Evolutionary conservation across 2,797 vertebrate genomes (phyloP).

Genomic region (Notamacropus eugenii): DNA sequence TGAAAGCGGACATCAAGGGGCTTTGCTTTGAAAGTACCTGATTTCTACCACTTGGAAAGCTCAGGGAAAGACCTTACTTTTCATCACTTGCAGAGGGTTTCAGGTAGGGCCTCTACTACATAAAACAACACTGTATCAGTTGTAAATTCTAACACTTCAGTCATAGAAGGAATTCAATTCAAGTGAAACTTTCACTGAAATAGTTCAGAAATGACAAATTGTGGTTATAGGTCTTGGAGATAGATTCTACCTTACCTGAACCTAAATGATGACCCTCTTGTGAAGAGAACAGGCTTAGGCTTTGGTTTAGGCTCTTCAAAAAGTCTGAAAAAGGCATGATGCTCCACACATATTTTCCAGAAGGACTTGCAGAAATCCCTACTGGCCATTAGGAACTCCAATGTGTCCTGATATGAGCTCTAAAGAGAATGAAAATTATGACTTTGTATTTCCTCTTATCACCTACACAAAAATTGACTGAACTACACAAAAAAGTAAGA

Average conservation of each 20-base stretch:
- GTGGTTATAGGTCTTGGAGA: fast-evolving
- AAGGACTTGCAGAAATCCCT: constrained; percentile 98
- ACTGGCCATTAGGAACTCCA: constrained; percentile 97
- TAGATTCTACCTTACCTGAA: constrained; percentile 90
- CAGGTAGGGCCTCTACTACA: no score
- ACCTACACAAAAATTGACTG: neutral
- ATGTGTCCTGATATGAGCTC: constrained; percentile 95
- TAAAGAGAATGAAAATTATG: constrained; percentile 77
- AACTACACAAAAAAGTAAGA: neutral
- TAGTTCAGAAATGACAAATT: fast-evolving
- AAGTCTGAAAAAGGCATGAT: constrained; percentile 98
- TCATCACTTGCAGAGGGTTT: fast-evolving
- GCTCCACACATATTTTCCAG: constrained; percentile 99
- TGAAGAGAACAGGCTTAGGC: constrained; percentile 96
- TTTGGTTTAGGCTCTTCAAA: constrained; percentile 98
- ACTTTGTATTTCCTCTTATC: neutral
- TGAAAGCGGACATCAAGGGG: neutral
- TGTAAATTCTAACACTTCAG: neutral
- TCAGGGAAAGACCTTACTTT: neutral
- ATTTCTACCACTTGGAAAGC: neutral
- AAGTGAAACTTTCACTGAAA: neutral
- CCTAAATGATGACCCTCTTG: constrained; percentile 97
- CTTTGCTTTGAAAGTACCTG: neutral
- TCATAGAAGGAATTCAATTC: neutral
- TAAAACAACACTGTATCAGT: fast-evolving